Conservation (phyloP, 1,140 invertebrate genomes). For the Agraylea sexmaculata region DNA sequence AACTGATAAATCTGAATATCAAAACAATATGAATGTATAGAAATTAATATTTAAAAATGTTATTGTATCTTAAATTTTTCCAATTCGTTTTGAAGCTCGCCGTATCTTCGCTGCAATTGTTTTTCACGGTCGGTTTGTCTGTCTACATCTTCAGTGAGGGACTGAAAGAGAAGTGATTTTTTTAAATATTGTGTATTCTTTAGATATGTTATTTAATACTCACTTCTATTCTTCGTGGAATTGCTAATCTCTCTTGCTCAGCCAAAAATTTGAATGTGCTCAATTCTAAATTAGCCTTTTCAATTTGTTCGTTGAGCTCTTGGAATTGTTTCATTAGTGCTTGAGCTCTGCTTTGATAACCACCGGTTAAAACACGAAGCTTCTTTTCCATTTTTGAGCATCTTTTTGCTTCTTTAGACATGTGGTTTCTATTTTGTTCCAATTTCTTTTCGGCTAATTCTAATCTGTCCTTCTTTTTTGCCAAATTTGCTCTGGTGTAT, state of each 20-base stretch:
- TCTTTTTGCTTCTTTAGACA: constrained; percentile 90
- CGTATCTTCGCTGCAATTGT: constrained; percentile 70
- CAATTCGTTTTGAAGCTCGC: constrained; percentile 51
- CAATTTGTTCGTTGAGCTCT: constrained; percentile 80
- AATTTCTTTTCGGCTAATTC: constrained; percentile 87
- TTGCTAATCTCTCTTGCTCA: constrained; percentile 80
- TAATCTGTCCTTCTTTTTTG: constrained; percentile 89
- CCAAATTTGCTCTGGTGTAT: constrained; percentile 87
- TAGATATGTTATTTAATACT: constrained; percentile 11
- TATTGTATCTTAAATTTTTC: constrained; percentile 23
- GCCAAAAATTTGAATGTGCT: constrained; percentile 88
- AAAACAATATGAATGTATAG: constrained; percentile 9
- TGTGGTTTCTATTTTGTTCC: constrained; percentile 86
- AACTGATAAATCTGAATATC: too few relatives aligned
- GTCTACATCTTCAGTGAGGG: constrained; percentile 83
- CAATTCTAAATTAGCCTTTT: constrained; percentile 77
- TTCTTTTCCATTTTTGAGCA: constrained; percentile 98
- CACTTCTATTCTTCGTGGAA: constrained; percentile 79
- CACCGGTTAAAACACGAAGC: constrained; percentile 79
- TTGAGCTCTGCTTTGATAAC: constrained; percentile 57
- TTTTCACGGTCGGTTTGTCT: constrained; percentile 85
- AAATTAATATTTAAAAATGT: constrained; percentile 2
- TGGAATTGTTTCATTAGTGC: constrained; percentile 82
- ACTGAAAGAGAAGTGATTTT: constrained; percentile 40
- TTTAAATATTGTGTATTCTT: neutral